Conservation (phyloP, 2,888 invertebrate genomes). For the Ophion ellenae region DNA sequence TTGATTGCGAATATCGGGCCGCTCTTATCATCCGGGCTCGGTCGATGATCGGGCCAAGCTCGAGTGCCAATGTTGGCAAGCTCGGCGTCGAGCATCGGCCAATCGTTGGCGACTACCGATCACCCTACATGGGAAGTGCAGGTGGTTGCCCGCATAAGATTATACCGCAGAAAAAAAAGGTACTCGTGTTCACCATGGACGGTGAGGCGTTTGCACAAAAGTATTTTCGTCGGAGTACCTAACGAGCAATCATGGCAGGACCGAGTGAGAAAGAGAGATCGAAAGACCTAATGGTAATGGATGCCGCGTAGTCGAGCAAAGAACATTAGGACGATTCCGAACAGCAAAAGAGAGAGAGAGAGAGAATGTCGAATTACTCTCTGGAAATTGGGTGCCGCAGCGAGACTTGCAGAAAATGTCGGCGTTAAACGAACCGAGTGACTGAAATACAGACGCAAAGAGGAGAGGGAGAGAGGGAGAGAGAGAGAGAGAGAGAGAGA, state of each 20-base stretch:
- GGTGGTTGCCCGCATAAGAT: too few relatives aligned
- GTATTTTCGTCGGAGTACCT: too few relatives aligned
- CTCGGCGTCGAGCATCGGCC: too few relatives aligned
- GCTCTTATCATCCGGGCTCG: too few relatives aligned
- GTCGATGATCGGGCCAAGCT: too few relatives aligned
- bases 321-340: constrained; percentile 51
- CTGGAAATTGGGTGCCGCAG: constrained; percentile 35
- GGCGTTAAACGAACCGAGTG: constrained; percentile 47
- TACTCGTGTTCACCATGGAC: too few relatives aligned
- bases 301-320: constrained; percentile 52
- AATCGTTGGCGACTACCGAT: too few relatives aligned
- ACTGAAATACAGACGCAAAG: not conserved
- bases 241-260: constrained; percentile 61
- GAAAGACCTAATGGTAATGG: constrained; percentile 37
- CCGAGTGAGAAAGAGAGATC: constrained; percentile 47
- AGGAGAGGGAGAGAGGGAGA: constrained; percentile 29
- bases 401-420: constrained; percentile 36
- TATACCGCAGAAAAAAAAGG: too few relatives aligned
- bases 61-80: too few relatives aligned
- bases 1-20: too few relatives aligned
- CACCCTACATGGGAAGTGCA: too few relatives aligned
- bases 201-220: too few relatives aligned
- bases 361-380: constrained; percentile 37
- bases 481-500: constrained; percentile 19
- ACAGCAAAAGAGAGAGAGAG: constrained; percentile 22